Base-by-base conservation (phyloP, 2,113 vertebrate genomes). In the Tragulus kanchil region DNA sequence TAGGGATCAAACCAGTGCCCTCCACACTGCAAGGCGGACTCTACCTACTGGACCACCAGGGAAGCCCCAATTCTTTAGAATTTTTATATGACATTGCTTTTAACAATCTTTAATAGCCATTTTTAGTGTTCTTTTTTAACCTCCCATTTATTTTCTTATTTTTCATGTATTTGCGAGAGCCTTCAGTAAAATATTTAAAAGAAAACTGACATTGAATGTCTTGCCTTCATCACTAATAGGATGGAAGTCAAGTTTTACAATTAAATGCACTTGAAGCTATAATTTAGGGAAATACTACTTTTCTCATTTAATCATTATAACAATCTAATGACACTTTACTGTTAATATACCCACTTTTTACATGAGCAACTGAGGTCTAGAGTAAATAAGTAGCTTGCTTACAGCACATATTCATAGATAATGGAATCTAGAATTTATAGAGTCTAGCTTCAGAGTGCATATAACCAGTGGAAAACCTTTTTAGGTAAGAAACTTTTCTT, bases 401-500 rank as follows among this genome's bases (percentile, higher is more conserved):
- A 4, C 36, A 19, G 21, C 1, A 54, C 3, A 45, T 5, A 73
- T 31, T 84, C 28, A 48, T n/a, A 81, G 8, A 25, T 17, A 90
- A 25, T 52, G 3, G 69, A 90, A 79, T 65, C 17, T 45, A 61
- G 42, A 50, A 45, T 36, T 84, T 86, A 85, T 15, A n/a, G 4
- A 61, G 8, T 50, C 28, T 54, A 54, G 67, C 16, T 75, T 75
- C 5, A 56, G 26, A 64, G 26, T 67, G 0, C 48, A 50, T 79
- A 3, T 19, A 61, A 31, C 15, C 56, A 28, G 14, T 64, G 10
- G 50, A 64, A 96, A 96, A 15, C 5, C 36, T 42, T 88, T 78
- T 85, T 62, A 89, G 6, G 8, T 94, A 83, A 77, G 59, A 83
- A 92, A 85, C 1, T 85, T 90, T 91, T 87, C 28, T 90, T 83